Evolutionary conservation across 2,113 vertebrate genomes (phyloP), one percentile per base, ranked within the genome.

Genomic region (Erpornis zantholeuca): DNA sequence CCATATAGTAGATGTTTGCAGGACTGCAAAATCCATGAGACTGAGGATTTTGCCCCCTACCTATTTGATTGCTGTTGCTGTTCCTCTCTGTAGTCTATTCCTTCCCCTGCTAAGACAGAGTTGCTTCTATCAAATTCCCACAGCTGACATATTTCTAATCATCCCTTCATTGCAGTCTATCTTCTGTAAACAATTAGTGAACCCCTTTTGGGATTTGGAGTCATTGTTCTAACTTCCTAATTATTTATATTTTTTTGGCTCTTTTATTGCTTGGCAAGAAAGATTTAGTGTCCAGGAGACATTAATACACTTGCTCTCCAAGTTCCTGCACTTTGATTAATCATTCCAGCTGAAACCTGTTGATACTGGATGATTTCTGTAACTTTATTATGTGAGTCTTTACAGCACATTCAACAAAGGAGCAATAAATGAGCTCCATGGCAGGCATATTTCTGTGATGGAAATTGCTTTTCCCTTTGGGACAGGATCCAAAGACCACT

Each of bases 261-360:
- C 44, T 86, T 94, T 86, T 78, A 78, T 88, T 92, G 66, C 64
- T 83, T 86, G 92, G 82, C 64, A 86, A 86, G 80, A 88, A 86
- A 94, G 88, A 90, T 93, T 96, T 93, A 94, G 88, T 88, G 96
- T 80, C 93, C 93, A 94, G 92, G 77, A 96, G 90, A 97, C 77
- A 86, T 93, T 92, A 95, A 57, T 83, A 83, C 1, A 12, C 65
- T 86, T 88, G 40, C 31, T 93, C 28, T 95, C 90, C 86, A 95
- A 96, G 80, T 90, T 95, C 77, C 60, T 71, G 61, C 63, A 69
- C 80, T 96, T 86, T 68, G 36, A 56, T 93, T 95, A 94, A 96
- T 96, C 76, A 76, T 53, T 82, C 69, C 82, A 90, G 72, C 82
- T 96, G 90, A 96, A 94, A 83, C 49, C 86, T 95, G 88, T 97